Base-by-base conservation (phyloP, 64 coral and sea anemone genomes). In the Montipora capricornis region DNA sequence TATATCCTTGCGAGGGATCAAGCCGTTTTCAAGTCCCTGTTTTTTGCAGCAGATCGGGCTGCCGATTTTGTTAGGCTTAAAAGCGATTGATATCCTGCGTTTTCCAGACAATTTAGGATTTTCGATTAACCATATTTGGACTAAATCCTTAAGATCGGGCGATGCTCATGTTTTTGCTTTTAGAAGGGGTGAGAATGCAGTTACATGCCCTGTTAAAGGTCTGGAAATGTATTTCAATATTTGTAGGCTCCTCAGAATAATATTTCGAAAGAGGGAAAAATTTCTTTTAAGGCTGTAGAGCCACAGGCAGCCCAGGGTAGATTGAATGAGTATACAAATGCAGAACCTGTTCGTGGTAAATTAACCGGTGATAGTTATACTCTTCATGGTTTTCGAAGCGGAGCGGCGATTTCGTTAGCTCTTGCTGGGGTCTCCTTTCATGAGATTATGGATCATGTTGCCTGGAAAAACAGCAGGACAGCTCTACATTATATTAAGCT, bases 311-410 rank as follows among this genome's bases (percentile, higher is more conserved):
- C 69, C 2, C 73, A 93, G 48, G 91, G 73, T 78, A 77, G 73
- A 49, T 51, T 85, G 3, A 69, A 91, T 53, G 22, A 20, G 47
- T 91, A 91, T 76, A 47, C 48, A 29, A 6, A 59, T 1, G 53
- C 14, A 4, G 5, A 22, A 22, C 22, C 22, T 22, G 22, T 22
- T 22, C 22, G 22, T 22, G 22, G 22, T 22, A 22, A 22, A 22
- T 22, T 22, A 22, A 22, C 22, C 22, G 0, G 22, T 22, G 22
- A 22, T 22, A 0, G 22, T 22, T 69, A 73, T 53, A 83, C 90
- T 2, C 37, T 77, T 15, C 80, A 92, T 85, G 59, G 80, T 57
- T 92, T 92, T 92, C n/a, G 79, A 66, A 85, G 70, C 61, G 55
- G 90, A 8, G 66, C 80, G 2, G 90, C 90, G 22, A 22, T 22